Percentiles rank a stretch among this genome's conserved stretches.
These are phyloP conservation scores for Salmo trutta DNA, from an alignment of 2,797 vertebrate species.

Conservation along the genomic window DNA sequence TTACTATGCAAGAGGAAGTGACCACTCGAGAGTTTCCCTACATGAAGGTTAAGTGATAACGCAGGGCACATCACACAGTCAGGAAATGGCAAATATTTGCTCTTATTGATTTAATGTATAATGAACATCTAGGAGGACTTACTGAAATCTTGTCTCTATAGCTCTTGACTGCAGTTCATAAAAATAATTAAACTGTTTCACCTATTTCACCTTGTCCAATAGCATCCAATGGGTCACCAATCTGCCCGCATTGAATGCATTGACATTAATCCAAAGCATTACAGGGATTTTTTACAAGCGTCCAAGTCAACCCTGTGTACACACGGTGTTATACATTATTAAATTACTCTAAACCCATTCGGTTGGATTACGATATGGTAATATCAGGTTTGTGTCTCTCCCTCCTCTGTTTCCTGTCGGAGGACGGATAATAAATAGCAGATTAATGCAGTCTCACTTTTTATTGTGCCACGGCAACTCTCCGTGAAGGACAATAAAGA, in stretches of 20 bases:
- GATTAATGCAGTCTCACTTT: slow-evolving; percentile 48
- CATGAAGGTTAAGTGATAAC: not conserved
- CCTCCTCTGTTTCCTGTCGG: slow-evolving; percentile 16
- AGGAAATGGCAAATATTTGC: slow-evolving; percentile 8
- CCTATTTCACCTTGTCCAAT: not conserved
- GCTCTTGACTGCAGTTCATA: not conserved
- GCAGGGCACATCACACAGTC: slow-evolving; percentile 10
- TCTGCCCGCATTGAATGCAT: slow-evolving; percentile 35
- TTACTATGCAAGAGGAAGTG: slow-evolving; percentile 19
- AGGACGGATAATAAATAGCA: slow-evolving; percentile 53
- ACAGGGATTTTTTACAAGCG: slow-evolving; percentile 38
- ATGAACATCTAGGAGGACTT: not conserved
- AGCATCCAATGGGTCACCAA: slow-evolving; percentile 27
- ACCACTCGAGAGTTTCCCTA: slow-evolving; percentile 3
- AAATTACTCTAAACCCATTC: slow-evolving; percentile 49
- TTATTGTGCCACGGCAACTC: slow-evolving; percentile 47
- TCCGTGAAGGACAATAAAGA: slow-evolving; percentile 53
- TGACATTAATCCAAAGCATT: slow-evolving; percentile 55
- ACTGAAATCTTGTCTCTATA: not conserved
- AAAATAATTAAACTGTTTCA: too few relatives aligned
- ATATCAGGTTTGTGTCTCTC: slow-evolving; percentile 44
- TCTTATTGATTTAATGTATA: slow-evolving; percentile 1
- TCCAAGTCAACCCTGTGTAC: slow-evolving; percentile 21
- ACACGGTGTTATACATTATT: slow-evolving; percentile 52
- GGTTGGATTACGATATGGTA: slow-evolving; percentile 41